phyloP scores from a whole-genome alignment of 2,888 invertebrate genomes.

The Hypomecis atomaria region DNA sequence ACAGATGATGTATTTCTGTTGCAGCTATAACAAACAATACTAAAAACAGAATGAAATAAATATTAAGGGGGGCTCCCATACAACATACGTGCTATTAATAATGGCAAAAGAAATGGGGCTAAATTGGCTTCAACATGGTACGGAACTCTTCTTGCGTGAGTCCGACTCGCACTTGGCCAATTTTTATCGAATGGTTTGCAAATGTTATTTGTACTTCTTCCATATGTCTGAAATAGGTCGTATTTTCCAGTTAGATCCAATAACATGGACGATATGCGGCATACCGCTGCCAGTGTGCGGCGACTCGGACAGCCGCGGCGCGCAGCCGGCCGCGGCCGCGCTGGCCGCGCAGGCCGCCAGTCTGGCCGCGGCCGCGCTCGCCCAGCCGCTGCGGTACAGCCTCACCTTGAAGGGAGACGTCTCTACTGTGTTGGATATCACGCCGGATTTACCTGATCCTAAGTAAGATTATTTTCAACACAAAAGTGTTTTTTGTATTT shows the following conservation, averaged over 20 bases:
- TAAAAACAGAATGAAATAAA: too few species aligned
- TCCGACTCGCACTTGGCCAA: too few species aligned
- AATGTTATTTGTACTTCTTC: too few species aligned
- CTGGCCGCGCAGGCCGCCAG: constrained; percentile 93
- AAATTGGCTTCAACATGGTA: too few species aligned
- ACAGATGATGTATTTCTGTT: too few species aligned
- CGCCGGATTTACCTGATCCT: constrained; percentile 76
- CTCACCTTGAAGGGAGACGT: constrained; percentile 92
- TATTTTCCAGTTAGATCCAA: constrained; percentile 56
- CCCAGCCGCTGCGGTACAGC: constrained; percentile 94
- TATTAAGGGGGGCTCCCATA: too few species aligned
- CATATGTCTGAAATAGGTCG: too few species aligned
- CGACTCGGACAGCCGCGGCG: constrained; percentile 60
- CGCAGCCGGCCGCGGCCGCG: constrained; percentile 93
- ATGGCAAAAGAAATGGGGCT: too few species aligned
- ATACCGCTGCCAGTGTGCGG: constrained; percentile 70
- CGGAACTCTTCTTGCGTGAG: too few species aligned
- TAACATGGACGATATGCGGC: constrained; percentile 66
- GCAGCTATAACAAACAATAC: too few species aligned
- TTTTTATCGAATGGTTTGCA: too few species aligned
- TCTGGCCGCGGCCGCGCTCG: constrained; percentile 92
- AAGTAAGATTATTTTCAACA: constrained; percentile 66
- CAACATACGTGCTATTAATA: too few species aligned
- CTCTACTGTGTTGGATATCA: constrained; percentile 92
- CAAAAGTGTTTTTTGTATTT: background rate